Evolutionary conservation across 2,888 invertebrate species (phyloP).

Genomic region (Caenorhabditis sp.): DNA sequence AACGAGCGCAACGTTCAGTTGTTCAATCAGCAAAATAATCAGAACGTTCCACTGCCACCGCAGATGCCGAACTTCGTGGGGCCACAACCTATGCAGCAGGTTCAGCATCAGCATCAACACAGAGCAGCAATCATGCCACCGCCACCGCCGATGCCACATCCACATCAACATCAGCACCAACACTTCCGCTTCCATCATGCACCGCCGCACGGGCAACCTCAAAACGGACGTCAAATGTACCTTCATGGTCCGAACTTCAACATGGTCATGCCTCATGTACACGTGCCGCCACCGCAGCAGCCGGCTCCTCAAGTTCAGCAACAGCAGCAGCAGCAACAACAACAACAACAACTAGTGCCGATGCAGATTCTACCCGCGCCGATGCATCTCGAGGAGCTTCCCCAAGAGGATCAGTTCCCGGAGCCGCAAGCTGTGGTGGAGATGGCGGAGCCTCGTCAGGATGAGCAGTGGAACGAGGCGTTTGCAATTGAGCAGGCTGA

Average conservation of each 20-base stretch:
- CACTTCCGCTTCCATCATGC: neutral
- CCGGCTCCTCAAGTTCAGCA: neutral
- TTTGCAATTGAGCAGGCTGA: neutral
- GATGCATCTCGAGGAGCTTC: neutral
- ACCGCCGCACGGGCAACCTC: no score
- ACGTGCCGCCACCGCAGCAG: neutral
- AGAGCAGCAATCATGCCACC: neutral
- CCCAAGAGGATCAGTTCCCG: neutral
- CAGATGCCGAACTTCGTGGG: neutral
- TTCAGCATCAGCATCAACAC: neutral
- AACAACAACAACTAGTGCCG: neutral
- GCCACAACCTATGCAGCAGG: neutral
- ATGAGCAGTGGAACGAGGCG: neutral
- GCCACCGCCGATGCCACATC: neutral
- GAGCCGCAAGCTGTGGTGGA: neutral
- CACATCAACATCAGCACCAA: neutral
- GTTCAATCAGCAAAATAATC: neutral
- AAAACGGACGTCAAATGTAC: no score
- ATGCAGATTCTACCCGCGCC: neutral
- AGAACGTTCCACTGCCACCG: neutral
- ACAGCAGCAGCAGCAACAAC: slow-evolving; percentile 3
- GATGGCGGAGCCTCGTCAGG: neutral
- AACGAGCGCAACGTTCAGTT: neutral
- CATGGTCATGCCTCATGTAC: neutral
- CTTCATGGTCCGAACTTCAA: no score